A percentile compares a stretch with the other conserved stretches of the same genome.
phyloP scores from a whole-genome alignment of 1,140 invertebrate genomes.

The Neodiprion pinetum region DNA sequence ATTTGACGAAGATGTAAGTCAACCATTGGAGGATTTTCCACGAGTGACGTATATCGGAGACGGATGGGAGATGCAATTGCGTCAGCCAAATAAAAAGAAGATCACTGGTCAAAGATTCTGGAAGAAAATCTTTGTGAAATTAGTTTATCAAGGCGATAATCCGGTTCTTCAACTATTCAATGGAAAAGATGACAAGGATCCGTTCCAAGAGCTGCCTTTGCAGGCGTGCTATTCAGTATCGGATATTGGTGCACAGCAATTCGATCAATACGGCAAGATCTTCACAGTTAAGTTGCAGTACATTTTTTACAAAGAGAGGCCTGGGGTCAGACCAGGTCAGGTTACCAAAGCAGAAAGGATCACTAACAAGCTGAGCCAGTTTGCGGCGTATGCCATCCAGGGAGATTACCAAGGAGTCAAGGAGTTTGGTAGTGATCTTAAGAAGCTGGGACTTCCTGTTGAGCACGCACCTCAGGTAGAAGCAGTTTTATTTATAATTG shows the following conservation, averaged over 20 bases:
- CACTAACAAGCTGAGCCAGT: slow-evolving; percentile 90
- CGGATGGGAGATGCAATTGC: slow-evolving; percentile 97
- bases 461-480: slow-evolving; percentile 93
- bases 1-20: slow-evolving; percentile 93
- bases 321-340: slow-evolving; percentile 95
- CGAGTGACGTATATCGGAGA: slow-evolving; percentile 78
- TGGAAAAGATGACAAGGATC: slow-evolving; percentile 84
- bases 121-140: slow-evolving; percentile 94
- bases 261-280: slow-evolving; percentile 98
- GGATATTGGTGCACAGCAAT: slow-evolving; percentile 94
- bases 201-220: slow-evolving; percentile 91
- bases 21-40: slow-evolving; percentile 92
- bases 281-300: slow-evolving; percentile 99
- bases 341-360: slow-evolving; percentile 92
- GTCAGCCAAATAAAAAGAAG: slow-evolving; percentile 98
- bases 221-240: slow-evolving; percentile 93
- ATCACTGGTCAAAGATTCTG: slow-evolving; percentile 96
- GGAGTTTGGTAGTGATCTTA: slow-evolving; percentile 90
- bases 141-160: slow-evolving; percentile 81
- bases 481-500: slow-evolving; percentile 10
- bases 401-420: slow-evolving; percentile 92
- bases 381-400: slow-evolving; percentile 92
- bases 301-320: slow-evolving; percentile 97
- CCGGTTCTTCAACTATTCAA: slow-evolving; percentile 88
- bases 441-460: slow-evolving; percentile 93